Evolutionary conservation across 92 coral and sea anemone species (phyloP).

Genomic region (Palythoa grandiflora): DNA sequence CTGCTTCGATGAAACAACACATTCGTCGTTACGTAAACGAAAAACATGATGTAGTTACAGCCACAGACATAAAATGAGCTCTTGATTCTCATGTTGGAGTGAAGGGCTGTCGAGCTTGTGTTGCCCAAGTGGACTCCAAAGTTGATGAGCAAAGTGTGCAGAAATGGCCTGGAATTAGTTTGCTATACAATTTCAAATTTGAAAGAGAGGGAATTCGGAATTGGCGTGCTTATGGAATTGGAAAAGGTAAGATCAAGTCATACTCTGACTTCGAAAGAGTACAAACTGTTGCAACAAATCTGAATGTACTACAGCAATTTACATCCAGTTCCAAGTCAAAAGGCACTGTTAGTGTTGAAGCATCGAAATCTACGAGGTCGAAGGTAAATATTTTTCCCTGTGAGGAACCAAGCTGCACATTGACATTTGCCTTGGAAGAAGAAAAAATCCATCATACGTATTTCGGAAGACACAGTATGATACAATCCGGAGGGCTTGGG

Average conservation of each 20-base stretch:
- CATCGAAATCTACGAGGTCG: background rate
- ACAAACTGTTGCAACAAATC: background rate
- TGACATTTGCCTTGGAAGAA: constrained; percentile 23
- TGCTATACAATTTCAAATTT: constrained; percentile 5
- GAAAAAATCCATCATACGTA: background rate
- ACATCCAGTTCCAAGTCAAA: background rate
- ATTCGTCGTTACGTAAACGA: constrained; percentile 40
- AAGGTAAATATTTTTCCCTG: background rate
- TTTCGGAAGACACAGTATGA: constrained; percentile 8
- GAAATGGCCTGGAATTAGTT: constrained; percentile 27
- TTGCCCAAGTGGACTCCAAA: background rate
- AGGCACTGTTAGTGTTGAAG: background rate
- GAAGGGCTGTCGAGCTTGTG: constrained; percentile 48
- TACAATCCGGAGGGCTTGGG: constrained; percentile 25
- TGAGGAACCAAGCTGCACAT: constrained; percentile 2
- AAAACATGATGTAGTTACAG: constrained; percentile 35
- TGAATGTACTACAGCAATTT: background rate
- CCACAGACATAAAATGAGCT: constrained; percentile 18
- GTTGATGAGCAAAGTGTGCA: background rate
- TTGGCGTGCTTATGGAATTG: constrained; percentile 27
- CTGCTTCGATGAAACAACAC: constrained; percentile 45
- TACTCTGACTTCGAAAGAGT: background rate
- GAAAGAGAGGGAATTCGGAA: background rate
- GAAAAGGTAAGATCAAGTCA: background rate
- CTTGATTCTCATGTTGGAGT: constrained; percentile 44